Base-by-base conservation (phyloP, 2,113 vertebrate genomes). In the Antigone vipio region DNA sequence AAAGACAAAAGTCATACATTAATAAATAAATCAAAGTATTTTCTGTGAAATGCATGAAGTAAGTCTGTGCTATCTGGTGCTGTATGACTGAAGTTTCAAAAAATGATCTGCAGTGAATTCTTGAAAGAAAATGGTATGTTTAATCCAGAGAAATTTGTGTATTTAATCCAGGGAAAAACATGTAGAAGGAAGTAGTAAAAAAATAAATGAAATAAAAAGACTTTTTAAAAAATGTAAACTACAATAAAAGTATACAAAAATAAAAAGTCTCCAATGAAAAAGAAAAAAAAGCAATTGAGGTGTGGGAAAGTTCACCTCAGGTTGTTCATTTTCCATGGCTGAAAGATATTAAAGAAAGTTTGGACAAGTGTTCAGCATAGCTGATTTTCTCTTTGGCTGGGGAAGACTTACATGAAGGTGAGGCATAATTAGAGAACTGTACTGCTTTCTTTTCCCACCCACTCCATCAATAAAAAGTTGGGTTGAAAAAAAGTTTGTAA, bases 291-390 rank as follows among this genome's bases (percentile, higher is more conserved):
- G 2, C 34, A 10, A 74, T 3, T 44, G 26, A 74, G 24, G 1
- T 15, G 3, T 7, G 12, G 27, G 11, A 69, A 81, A 81, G 27
- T 74, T 88, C 27, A 35, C 15, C 6, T 73, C 0, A 0, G 11
- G 7, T 73, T 80, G 5, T 69, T 60, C 2, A 18, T 59, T 68
- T 76, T 84, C 34, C 16, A 19, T 40, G 38, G 10, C 30, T 81
- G 42, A 11, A 87, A 89, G 35, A 53, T 45, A 64, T 13, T 88
- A 71, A 45, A 56, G 23, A 66, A 84, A 67, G 17, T 7, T 22
- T 60, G 8, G 18, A 34, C 10, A 77, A 84, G 22, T 38, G 4
- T 73, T 79, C 80, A 64, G 16, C 50, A 32, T 6, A 32, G 15
- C 9, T 59, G 19, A 50, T 72, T 89, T 86, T 56, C 15, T 40